phyloP scores from a whole-genome alignment of 2,797 vertebrate species.

The Poeciliopsis gracilis region DNA sequence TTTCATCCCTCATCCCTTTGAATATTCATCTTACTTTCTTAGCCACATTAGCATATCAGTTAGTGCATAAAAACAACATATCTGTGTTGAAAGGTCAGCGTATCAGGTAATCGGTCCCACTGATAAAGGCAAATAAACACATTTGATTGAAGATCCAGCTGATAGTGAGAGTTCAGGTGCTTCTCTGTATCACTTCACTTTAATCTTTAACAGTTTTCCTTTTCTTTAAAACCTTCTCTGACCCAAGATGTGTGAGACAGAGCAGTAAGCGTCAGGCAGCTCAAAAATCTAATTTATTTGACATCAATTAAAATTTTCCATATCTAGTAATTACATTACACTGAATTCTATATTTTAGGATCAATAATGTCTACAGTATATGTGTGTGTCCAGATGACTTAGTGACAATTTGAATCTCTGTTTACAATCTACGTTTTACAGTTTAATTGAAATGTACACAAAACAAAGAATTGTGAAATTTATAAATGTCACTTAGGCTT shows the following conservation, averaged over 20 bases:
- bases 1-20: constrained; percentile 51
- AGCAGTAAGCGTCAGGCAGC: not conserved
- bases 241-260: not conserved
- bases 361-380: not conserved
- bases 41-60: constrained; percentile 66
- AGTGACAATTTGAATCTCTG: no score
- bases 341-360: not conserved
- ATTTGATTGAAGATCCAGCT: constrained; percentile 53
- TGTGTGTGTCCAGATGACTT: not conserved
- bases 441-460: not conserved
- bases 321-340: not conserved
- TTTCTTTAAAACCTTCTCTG: constrained; percentile 4
- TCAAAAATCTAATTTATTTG: not conserved
- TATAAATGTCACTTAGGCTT: not conserved
- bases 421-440: not conserved
- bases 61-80: constrained; percentile 10
- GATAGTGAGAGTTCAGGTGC: constrained; percentile 59
- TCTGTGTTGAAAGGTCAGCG: constrained; percentile 40
- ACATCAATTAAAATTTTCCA: not conserved
- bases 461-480: not conserved
- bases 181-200: constrained; percentile 55
- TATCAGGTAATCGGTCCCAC: constrained; percentile 74
- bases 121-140: constrained; percentile 65
- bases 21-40: constrained; percentile 26
- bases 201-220: constrained; percentile 32